Percentiles rank a stretch among this genome's conserved stretches.
Conservation (phyloP, 2,888 invertebrate species). For the Subacronicta megacephala region DNA sequence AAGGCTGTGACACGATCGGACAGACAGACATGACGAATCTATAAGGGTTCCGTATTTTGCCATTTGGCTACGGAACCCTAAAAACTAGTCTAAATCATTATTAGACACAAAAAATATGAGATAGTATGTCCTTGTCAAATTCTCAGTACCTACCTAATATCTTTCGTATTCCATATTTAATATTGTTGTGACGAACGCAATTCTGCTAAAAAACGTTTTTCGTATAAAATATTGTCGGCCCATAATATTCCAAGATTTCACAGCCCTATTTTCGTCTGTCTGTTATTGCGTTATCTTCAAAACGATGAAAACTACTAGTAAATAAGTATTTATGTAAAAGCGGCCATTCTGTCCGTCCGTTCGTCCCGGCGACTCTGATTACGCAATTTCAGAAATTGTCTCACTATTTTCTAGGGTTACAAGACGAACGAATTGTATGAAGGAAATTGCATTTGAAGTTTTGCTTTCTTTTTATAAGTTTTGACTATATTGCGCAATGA, state of each 20-base stretch:
- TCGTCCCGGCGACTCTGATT: conserved; percentile 49
- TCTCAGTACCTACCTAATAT: neutral
- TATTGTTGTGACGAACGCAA: conserved; percentile 6
- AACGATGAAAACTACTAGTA: conserved; percentile 48
- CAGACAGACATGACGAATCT: too few relatives aligned
- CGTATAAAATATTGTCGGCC: conserved; percentile 25
- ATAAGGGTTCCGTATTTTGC: too few relatives aligned
- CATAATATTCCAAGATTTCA: conserved; percentile 23
- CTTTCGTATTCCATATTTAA: conserved; percentile 1
- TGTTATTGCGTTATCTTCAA: conserved; percentile 53
- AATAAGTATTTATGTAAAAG: conserved; percentile 57
- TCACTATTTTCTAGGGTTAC: conserved; percentile 54
- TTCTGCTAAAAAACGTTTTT: conserved; percentile 27
- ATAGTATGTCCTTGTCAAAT: neutral
- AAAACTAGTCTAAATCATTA: too few relatives aligned
- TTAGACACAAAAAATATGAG: neutral
- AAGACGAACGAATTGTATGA: conserved; percentile 51
- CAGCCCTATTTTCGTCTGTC: conserved; percentile 44
- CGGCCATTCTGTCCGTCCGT: conserved; percentile 45
- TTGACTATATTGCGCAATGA: conserved; percentile 29
- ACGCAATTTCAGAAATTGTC: conserved; percentile 58
- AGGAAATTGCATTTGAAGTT: conserved; percentile 56
- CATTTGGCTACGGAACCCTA: too few relatives aligned
- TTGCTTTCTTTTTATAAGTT: conserved; percentile 35
- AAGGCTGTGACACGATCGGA: too few relatives aligned